phyloP scores from a whole-genome alignment of 2,888 invertebrate species.

The Geotrupes spiniger region DNA sequence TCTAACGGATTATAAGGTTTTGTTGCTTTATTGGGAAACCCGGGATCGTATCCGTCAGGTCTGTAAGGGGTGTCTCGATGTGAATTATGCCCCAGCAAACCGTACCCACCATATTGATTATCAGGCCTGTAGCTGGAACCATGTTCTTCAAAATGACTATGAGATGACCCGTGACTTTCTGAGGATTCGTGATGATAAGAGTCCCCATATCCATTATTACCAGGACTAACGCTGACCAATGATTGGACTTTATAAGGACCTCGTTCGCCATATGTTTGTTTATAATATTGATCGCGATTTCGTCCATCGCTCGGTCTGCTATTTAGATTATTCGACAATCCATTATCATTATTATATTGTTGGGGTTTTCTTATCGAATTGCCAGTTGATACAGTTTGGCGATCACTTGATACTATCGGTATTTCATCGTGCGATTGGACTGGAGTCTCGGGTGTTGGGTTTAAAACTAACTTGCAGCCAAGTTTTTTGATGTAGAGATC shows the following conservation, averaged over 20 bases:
- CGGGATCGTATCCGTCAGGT: no score
- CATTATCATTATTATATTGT: no score
- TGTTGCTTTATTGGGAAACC: no score
- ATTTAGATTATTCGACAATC: no score
- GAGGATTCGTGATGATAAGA: not conserved
- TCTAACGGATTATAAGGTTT: no score
- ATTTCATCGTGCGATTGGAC: not conserved
- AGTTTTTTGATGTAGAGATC: slow-evolving; percentile 59
- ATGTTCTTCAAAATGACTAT: slow-evolving; percentile 6
- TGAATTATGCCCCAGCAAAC: no score
- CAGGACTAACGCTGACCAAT: not conserved
- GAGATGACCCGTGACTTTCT: no score
- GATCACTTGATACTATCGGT: not conserved
- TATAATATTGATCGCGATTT: slow-evolving; percentile 21
- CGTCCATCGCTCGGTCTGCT: slow-evolving; percentile 15
- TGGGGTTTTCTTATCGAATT: no score
- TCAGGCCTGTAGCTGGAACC: slow-evolving; percentile 9
- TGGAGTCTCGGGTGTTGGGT: slow-evolving; percentile 11
- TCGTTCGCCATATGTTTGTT: not conserved
- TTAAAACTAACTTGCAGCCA: slow-evolving; percentile 50
- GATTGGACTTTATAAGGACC: not conserved
- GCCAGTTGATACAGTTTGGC: no score
- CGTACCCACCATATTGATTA: slow-evolving; percentile 1
- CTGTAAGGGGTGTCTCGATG: no score
- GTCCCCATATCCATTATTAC: not conserved